Evolutionary conservation across 2,888 invertebrate genomes (phyloP), one percentile per base, ranked within the genome.

Genomic region (Drosophila nigricruria): DNA sequence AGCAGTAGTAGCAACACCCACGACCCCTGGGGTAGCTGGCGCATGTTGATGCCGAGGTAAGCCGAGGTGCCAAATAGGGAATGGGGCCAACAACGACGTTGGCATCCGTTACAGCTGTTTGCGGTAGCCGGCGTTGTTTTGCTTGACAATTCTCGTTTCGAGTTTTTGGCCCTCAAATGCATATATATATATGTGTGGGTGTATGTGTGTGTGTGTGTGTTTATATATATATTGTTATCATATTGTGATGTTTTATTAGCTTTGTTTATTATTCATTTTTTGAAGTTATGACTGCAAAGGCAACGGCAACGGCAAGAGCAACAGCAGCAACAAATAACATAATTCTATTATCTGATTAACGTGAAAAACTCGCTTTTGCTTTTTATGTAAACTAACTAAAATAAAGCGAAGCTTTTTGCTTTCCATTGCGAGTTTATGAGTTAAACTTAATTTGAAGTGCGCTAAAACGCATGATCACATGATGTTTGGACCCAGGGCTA

Each of bases 31-130:
- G 60, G 30, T 49, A 58, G 69, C 25, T 25, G 43, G 56, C 23
- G 60, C 32, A 43, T 52, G 70, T 52, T 70, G 58, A 50, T 43
- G 42, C 50, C 34, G 52, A 27, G 56, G 61, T 70, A 34, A 45
- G 56, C 27, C 56, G 45, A 38, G 32, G 53, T 53, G 23, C 50
- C 65, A 34, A 34, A 54, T 38, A 1, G 53, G 53, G 34, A 43
- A 45, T 32, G 34, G 42, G 30, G 53, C 36, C 57, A 54, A 75
- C 67, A 77, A 54, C 64, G 60, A 67, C 65, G 50, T 43, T 56
- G 59, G 72, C 73, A 75, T 83, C 70, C 87, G 87, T 82, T 83
- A 83, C 83, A 83, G 89, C 79, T 83, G 89, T 83, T 89, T 83
- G 83, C 58, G 83, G 83, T 89, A 62, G 70, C 75, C 85, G 61